Base-by-base conservation (phyloP, 1,140 invertebrate species). In the Berghia stephanieae region DNA sequence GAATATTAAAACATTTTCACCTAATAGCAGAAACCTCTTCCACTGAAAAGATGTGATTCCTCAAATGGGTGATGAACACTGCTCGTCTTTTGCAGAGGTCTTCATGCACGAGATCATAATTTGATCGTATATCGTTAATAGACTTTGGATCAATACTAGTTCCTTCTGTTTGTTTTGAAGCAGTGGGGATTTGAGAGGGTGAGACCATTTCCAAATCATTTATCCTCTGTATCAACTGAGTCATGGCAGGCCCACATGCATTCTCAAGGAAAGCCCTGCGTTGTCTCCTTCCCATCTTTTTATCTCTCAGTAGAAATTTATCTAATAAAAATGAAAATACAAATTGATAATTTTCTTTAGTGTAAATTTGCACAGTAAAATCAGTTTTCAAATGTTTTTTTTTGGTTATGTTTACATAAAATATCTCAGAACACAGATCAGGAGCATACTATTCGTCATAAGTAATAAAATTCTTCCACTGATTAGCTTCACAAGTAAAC, bases 111-210 rank as follows among this genome's bases (percentile, higher is more conserved):
- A 76, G 44, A 2, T 76, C 27, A 21, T 43, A 21, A 31, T 76
- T 63, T 44, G 24, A 21, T 38, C 13, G 44, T 2, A 76, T 60
- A 21, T 67, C 42, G 13, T 60, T 60, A 1, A 76, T 36, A 66
- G 74, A 76, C n/a, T 76, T 76, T n/a, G 57, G 57, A n/a, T 76
- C 63, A 24, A 76, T 67, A 38, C 63, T 67, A 6, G 74, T 49
- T 18, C 69, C 69, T 31, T 74, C 71, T 34, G n/a, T 40, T 2
- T 76, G 60, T 36, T 67, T n/a, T 16, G 68, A n/a, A 31, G 40
- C n/a, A 13, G 74, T 60, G 13, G 68, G 44, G 3, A 13, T 46
- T 27, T 43, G 42, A 27, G 60, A 46, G 74, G 57, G 13, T 1
- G 21, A 31, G n/a, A n/a, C n/a, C 57, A 67, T 63, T 43, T 42